Percentiles rank a stretch among this genome's conserved stretches.
Conservation (phyloP, 2,797 vertebrate species). For the Cirrhinus molitorella region DNA sequence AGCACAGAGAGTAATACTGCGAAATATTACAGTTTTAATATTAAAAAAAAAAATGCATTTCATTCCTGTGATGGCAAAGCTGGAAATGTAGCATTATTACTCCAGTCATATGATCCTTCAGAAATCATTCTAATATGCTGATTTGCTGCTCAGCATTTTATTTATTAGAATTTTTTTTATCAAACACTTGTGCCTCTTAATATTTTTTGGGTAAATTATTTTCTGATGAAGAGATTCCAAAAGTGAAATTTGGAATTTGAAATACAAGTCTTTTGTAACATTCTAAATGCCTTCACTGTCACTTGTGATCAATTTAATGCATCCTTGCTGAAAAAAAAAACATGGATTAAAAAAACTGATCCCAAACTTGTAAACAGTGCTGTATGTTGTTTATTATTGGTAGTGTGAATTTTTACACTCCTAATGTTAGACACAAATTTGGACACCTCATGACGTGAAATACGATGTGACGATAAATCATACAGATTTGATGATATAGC, state of each 20-base stretch:
- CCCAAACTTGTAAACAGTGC: not conserved
- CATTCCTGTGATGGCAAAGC: too few relatives aligned
- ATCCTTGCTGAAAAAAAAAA: not conserved
- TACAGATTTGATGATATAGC: not conserved
- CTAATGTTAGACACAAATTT: not conserved
- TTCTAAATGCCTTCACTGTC: not conserved
- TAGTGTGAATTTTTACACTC: not conserved
- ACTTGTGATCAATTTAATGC: not conserved
- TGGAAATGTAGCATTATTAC: too few relatives aligned
- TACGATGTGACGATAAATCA: not conserved
- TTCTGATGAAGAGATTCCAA: not conserved
- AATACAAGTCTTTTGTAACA: not conserved
- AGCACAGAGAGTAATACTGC: not conserved
- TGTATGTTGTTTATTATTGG: not conserved
- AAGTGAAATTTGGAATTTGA: not conserved
- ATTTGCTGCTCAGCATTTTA: not conserved
- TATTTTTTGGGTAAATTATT: not conserved
- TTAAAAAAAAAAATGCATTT: too few relatives aligned
- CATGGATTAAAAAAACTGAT: not conserved
- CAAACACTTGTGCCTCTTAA: not conserved
- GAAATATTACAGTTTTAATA: not conserved
- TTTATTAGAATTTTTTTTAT: not conserved
- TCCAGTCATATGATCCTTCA: not conserved
- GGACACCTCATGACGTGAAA: not conserved
- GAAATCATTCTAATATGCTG: not conserved